Conservation (phyloP, 1,140 invertebrate genomes). For the Asobara japonica region DNA sequence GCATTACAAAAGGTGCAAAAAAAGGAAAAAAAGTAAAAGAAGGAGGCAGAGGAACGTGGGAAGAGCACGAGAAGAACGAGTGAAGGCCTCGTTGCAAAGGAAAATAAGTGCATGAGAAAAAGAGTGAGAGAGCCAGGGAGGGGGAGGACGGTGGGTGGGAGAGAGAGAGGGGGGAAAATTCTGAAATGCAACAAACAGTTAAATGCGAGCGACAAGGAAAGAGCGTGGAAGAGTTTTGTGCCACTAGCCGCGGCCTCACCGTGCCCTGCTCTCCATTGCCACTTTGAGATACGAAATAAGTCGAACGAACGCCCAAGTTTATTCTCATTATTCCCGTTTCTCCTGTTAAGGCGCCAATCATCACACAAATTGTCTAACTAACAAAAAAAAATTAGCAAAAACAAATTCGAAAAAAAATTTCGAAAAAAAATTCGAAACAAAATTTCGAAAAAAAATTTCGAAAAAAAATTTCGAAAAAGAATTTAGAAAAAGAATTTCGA, state of each 20-base stretch:
- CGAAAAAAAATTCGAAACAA: too few species aligned
- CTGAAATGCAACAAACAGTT: background rate
- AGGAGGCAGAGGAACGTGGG: slow-evolving; percentile 33
- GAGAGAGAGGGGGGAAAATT: background rate
- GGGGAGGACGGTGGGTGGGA: slow-evolving; percentile 9
- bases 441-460: too few species aligned
- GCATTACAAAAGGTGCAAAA: slow-evolving; percentile 8
- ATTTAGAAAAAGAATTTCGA: too few species aligned
- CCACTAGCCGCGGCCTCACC: slow-evolving; percentile 52
- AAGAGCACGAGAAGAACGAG: slow-evolving; percentile 29
- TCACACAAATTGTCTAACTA: background rate
- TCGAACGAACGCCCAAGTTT: slow-evolving; percentile 42
- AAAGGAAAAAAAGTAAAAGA: slow-evolving; percentile 9
- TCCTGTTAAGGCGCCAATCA: background rate
- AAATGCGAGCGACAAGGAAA: background rate
- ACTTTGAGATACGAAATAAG: slow-evolving; percentile 45
- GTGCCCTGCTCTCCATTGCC: slow-evolving; percentile 54
- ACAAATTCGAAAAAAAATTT: background rate
- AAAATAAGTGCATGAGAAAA: slow-evolving; percentile 28
- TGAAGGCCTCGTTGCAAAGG: slow-evolving; percentile 21
- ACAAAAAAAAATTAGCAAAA: background rate
- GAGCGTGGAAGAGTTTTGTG: slow-evolving; percentile 39
- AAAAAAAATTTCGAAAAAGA: too few species aligned
- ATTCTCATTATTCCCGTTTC: slow-evolving; percentile 40
- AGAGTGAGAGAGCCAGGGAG: slow-evolving; percentile 10